Base-by-base conservation (phyloP, 35 echinoderm and acorn worm species). In the Apostichopus parvimensis region DNA sequence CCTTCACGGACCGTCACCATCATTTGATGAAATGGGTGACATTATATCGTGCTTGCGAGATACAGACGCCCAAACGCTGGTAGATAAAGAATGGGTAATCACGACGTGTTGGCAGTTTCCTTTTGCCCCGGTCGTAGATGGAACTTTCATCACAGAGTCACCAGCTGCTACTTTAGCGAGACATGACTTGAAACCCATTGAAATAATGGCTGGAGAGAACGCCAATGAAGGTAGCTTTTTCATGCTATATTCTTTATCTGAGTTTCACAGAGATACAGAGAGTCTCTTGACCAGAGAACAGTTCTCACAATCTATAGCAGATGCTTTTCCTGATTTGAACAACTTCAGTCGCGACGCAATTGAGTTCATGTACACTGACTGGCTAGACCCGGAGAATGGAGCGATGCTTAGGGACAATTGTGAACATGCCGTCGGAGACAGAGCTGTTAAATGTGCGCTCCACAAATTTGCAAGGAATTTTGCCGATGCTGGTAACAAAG, bases 181-280 rank as follows among this genome's bases (percentile, higher is more conserved):
- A 65, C 90, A 93, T 8, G 56, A 77, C 8, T 68, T 92, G 73
- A 99, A 96, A 87, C 53, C 77, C 18, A 91, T 88, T 26, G 91
- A 96, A 26, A 92, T 99, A 60, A 84, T 99, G 81, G 81, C 95
- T 9, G 97, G 97, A 7, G 94, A 81, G 53, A 99, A 99, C 80
- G 77, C 77, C 9, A 95, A 99, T 83, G 97, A 99, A 89, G 97
- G 87, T 15, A 45, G 79, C 21, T 99, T 96, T 84, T 99, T 96
- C 65, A 79, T 99, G 28, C 86, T 96, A 4, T 99, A 99, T 79
- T 94, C 94, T 6, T 80, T 96, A 77, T 45, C 55, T 21, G 91
- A 68, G 3, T 94, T 94, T 79, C 28, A 9, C 23, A 93, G 81
- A 54, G 95, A 96, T 76, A 60, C 28, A n/a, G 91, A 94, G 17